These are phyloP conservation scores for Taenaris catops DNA, from an alignment of 2,888 invertebrate species.

Conservation along the genomic window DNA sequence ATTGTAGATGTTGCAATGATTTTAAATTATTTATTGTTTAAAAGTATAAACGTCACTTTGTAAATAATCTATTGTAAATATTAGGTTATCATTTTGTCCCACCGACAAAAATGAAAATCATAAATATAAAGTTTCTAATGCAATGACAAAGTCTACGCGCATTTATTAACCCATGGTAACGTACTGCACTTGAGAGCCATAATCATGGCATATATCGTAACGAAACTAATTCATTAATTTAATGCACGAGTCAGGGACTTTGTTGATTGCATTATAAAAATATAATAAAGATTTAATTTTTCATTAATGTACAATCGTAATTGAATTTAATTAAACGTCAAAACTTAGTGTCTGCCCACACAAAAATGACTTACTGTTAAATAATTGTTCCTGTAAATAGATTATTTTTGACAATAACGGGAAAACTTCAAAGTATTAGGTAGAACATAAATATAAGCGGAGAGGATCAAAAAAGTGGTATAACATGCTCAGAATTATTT, in stretches of 20 bases:
- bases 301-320: conserved; percentile 21
- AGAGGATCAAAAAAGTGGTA: conserved; percentile 17
- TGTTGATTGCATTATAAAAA: conserved; percentile 22
- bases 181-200: not conserved
- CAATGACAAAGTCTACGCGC: conserved; percentile 22
- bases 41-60: conserved; percentile 44
- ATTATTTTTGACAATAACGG: conserved; percentile 39
- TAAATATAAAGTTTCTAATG: conserved; percentile 30
- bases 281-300: conserved; percentile 21
- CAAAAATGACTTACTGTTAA: conserved; percentile 19
- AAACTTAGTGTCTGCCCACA: conserved; percentile 11
- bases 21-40: conserved; percentile 63
- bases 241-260: conserved; percentile 13
- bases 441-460: conserved; percentile 39
- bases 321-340: conserved; percentile 23
- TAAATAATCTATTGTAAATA: conserved; percentile 43
- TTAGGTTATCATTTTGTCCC: conserved; percentile 62
- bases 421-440: conserved; percentile 30
- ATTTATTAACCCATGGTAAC: conserved; percentile 11
- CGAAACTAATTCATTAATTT: conserved; percentile 3
- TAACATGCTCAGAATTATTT: conserved; percentile 10
- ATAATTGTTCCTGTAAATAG: conserved; percentile 39
- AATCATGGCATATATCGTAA: no score
- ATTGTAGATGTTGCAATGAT: conserved; percentile 50
- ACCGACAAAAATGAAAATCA: conserved; percentile 44